Conservation (phyloP, 2,888 invertebrate species). For the Acrocera orbiculus region DNA sequence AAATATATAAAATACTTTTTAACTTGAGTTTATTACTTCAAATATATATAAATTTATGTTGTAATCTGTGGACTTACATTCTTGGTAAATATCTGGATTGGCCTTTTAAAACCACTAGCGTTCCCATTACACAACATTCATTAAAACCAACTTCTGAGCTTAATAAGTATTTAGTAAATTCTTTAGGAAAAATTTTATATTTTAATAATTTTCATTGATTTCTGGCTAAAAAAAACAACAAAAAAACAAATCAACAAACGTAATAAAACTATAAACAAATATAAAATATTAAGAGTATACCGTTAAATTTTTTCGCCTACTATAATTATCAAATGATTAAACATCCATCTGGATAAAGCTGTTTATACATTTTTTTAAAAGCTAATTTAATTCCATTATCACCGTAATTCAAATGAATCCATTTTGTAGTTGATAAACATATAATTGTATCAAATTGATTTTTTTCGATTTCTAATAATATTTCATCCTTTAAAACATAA, state of each 20-base stretch:
- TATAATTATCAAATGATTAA: slow-evolving; percentile 62
- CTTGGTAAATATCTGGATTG: slow-evolving; percentile 36
- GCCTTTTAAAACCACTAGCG: slow-evolving; percentile 44
- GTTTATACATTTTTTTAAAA: slow-evolving; percentile 60
- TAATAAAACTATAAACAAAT: too few species aligned
- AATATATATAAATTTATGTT: too few species aligned
- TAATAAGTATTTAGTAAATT: slow-evolving; percentile 50
- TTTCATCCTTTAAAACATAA: slow-evolving; percentile 61
- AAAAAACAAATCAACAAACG: background rate
- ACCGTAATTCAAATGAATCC: slow-evolving; percentile 81
- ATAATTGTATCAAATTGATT: slow-evolving; percentile 69
- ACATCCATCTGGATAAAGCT: slow-evolving; percentile 58
- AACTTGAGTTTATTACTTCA: too few species aligned
- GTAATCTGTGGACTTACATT: too few species aligned
- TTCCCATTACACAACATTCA: slow-evolving; percentile 40
- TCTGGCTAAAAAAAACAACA: slow-evolving; percentile 8
- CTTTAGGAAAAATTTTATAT: slow-evolving; percentile 46
- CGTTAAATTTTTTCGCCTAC: slow-evolving; percentile 48
- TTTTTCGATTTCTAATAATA: slow-evolving; percentile 48
- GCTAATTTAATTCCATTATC: slow-evolving; percentile 66
- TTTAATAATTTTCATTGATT: slow-evolving; percentile 34
- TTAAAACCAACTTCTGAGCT: slow-evolving; percentile 47
- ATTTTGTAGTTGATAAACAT: slow-evolving; percentile 74
- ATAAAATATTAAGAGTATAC: slow-evolving; percentile 24
- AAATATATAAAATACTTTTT: too few species aligned